These are phyloP conservation scores for Andrena chrysosceles DNA, from an alignment of 2,888 invertebrate genomes.

Conservation along the genomic window DNA sequence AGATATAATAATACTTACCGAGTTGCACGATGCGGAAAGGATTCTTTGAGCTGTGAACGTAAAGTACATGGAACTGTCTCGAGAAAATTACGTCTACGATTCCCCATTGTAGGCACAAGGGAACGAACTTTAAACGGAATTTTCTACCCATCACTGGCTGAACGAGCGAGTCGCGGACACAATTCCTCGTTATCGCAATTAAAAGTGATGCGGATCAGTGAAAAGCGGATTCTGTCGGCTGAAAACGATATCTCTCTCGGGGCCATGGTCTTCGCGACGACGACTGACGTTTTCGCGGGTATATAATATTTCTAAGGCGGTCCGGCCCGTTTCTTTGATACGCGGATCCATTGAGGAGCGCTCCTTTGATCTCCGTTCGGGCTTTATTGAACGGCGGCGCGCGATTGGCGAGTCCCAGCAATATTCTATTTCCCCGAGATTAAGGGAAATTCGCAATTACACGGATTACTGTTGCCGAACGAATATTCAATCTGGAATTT, in stretches of 20 bases:
- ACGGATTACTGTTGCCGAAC: slow-evolving; percentile 60
- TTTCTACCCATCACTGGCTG: not conserved
- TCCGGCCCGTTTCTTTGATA: slow-evolving; percentile 50
- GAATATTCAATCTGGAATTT: slow-evolving; percentile 60
- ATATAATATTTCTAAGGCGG: slow-evolving; percentile 70
- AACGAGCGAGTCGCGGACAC: not conserved
- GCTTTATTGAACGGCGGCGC: slow-evolving; percentile 75
- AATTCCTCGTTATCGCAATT: slow-evolving; percentile 45
- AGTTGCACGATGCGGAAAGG: not conserved
- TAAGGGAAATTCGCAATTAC: slow-evolving; percentile 82
- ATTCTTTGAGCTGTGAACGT: not conserved
- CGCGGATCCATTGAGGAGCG: slow-evolving; percentile 61
- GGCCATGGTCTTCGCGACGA: slow-evolving; percentile 50
- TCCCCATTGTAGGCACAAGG: not conserved
- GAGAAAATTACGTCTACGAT: not conserved
- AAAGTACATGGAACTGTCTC: not conserved
- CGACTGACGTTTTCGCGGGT: slow-evolving; percentile 64
- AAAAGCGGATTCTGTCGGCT: slow-evolving; percentile 45
- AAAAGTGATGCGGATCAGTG: slow-evolving; percentile 24
- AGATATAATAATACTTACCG: not conserved
- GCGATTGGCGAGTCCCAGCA: slow-evolving; percentile 76
- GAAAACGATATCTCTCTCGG: slow-evolving; percentile 48
- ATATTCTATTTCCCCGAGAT: slow-evolving; percentile 74
- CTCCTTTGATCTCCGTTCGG: slow-evolving; percentile 78
- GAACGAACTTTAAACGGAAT: not conserved